Conservation (phyloP, 2,113 vertebrate species). For the Daphoenositta chrysoptera region DNA sequence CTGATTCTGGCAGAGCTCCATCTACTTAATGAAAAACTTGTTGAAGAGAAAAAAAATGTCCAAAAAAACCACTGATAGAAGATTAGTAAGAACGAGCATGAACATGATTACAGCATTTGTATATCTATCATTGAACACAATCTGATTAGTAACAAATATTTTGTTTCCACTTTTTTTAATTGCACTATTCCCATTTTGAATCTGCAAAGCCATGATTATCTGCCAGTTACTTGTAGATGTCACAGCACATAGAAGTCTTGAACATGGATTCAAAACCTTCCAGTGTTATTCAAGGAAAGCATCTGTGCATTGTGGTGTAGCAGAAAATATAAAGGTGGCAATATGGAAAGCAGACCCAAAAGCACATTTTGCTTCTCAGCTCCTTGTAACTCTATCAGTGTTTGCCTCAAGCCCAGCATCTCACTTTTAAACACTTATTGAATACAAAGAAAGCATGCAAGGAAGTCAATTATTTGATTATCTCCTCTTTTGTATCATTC, state of each 20-base stretch:
- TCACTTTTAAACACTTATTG: neutral
- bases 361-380: neutral
- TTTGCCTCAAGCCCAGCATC: neutral
- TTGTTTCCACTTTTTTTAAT: neutral
- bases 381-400: neutral
- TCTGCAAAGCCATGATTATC: neutral
- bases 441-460: neutral
- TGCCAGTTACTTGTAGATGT: neutral
- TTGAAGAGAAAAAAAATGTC: neutral
- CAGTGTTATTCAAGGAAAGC: neutral
- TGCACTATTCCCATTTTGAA: neutral
- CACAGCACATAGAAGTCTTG: neutral
- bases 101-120: neutral
- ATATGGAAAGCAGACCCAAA: neutral
- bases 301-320: neutral
- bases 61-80: neutral
- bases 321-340: neutral
- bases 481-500: neutral
- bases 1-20: conserved; percentile 34
- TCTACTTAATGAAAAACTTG: conserved; percentile 40
- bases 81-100: conserved; percentile 17
- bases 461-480: neutral
- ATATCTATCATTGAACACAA: neutral
- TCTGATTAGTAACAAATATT: conserved; percentile 7
- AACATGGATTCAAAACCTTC: neutral